A percentile compares a stretch with the other conserved stretches of the same genome.
phyloP scores from a whole-genome alignment of 2,113 vertebrate genomes.

The Hipposideros armiger region DNA sequence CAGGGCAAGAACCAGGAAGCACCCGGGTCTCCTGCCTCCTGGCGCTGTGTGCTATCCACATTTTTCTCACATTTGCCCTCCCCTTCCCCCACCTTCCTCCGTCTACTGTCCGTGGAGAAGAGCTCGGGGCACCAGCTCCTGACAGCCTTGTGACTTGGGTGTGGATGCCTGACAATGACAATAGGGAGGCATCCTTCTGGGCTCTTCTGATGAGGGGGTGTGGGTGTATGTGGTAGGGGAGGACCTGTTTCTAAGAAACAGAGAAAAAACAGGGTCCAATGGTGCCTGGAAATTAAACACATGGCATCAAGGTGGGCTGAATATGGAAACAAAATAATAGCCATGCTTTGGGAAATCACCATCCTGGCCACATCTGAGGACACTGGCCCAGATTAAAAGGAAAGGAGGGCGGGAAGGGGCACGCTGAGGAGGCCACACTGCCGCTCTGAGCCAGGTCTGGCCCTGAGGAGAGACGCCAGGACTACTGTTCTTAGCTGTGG shows the following conservation, averaged over 20 bases:
- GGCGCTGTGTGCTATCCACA: not conserved
- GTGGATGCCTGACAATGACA: not conserved
- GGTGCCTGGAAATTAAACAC: slow-evolving; percentile 75
- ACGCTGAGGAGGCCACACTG: slow-evolving; percentile 39
- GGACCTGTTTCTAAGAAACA: slow-evolving; percentile 72
- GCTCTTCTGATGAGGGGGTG: slow-evolving; percentile 49
- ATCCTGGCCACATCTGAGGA: slow-evolving; percentile 77
- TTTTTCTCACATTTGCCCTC: not conserved
- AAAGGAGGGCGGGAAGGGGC: slow-evolving; percentile 70
- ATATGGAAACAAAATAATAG: slow-evolving; percentile 86
- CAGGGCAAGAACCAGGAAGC: not conserved
- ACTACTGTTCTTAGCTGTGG: slow-evolving; percentile 41
- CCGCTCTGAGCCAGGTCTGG: slow-evolving; percentile 57
- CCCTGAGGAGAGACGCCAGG: slow-evolving; percentile 71
- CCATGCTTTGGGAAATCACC: slow-evolving; percentile 69
- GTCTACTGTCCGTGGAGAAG: not conserved
- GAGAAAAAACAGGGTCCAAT: slow-evolving; percentile 53
- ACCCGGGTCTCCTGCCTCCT: not conserved
- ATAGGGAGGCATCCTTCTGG: not conserved
- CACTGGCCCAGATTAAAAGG: slow-evolving; percentile 73
- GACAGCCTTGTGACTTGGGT: not conserved
- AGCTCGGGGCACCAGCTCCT: not conserved
- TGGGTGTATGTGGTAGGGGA: slow-evolving; percentile 15
- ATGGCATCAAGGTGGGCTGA: slow-evolving; percentile 73
- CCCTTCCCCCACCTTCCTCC: no score